A percentile compares a stretch with the other conserved stretches of the same genome.
Evolutionary conservation across 2,888 invertebrate species (phyloP).

Genomic region (Apodemia duryi): DNA sequence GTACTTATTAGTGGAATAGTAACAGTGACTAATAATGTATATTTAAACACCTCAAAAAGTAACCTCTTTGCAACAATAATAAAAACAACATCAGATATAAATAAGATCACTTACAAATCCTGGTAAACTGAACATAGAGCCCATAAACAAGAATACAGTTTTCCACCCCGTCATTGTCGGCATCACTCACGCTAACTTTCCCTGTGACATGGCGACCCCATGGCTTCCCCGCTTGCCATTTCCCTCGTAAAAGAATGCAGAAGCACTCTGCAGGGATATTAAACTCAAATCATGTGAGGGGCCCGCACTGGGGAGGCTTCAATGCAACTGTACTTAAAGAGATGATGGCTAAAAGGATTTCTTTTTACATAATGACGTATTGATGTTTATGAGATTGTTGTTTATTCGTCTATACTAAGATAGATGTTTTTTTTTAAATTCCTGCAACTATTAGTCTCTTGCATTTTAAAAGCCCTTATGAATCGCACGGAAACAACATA

Average conservation of each 20-base stretch:
- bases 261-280: constrained; percentile 66
- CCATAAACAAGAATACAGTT: constrained; percentile 35
- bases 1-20: too few relatives aligned
- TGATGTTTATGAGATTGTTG: constrained; percentile 17
- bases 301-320: constrained; percentile 32
- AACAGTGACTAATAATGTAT: too few relatives aligned
- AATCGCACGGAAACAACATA: too few relatives aligned
- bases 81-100: too few relatives aligned
- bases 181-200: constrained; percentile 33
- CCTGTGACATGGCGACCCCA: constrained; percentile 31
- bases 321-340: constrained; percentile 33
- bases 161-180: constrained; percentile 36
- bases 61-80: too few relatives aligned
- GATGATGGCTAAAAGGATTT: constrained; percentile 30
- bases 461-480: too few relatives aligned
- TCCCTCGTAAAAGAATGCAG: constrained; percentile 62
- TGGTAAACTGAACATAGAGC: neutral
- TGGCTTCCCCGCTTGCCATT: constrained; percentile 42
- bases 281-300: constrained; percentile 69
- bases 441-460: too few relatives aligned
- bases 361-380: constrained; percentile 28
- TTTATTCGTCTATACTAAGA: neutral
- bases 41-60: too few relatives aligned
- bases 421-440: too few relatives aligned
- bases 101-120: neutral